These are phyloP conservation scores for Sphyrna mokarran DNA, from an alignment of 2,113 vertebrate species.

Conservation along the genomic window DNA sequence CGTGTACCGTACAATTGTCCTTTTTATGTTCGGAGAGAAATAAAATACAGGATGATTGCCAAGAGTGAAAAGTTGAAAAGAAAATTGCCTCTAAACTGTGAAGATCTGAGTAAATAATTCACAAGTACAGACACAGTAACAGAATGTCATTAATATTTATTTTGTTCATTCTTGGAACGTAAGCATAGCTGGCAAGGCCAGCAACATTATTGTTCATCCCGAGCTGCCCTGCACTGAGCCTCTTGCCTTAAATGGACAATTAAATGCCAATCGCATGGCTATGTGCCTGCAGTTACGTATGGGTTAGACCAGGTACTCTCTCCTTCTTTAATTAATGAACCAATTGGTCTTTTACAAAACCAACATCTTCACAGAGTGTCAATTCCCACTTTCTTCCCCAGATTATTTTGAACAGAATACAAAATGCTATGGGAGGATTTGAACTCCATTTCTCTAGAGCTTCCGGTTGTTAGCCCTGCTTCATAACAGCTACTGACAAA, in stretches of 20 bases:
- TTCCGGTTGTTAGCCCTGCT: background rate
- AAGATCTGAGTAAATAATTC: background rate
- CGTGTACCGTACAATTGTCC: background rate
- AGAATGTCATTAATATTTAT: background rate
- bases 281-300: background rate
- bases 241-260: background rate
- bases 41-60: background rate
- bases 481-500: background rate
- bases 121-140: background rate
- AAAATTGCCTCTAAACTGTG: background rate
- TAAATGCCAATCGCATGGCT: background rate
- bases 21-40: background rate
- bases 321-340: background rate
- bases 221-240: background rate
- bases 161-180: background rate
- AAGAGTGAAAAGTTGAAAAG: background rate
- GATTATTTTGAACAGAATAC: background rate
- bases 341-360: background rate
- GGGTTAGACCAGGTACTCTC: background rate
- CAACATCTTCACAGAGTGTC: background rate
- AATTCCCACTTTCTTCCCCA: background rate
- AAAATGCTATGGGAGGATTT: background rate
- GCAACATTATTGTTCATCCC: background rate
- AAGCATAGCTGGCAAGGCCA: background rate
- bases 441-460: background rate